phyloP scores from a whole-genome alignment of 2,888 invertebrate species.

The Pollenia labialis region DNA sequence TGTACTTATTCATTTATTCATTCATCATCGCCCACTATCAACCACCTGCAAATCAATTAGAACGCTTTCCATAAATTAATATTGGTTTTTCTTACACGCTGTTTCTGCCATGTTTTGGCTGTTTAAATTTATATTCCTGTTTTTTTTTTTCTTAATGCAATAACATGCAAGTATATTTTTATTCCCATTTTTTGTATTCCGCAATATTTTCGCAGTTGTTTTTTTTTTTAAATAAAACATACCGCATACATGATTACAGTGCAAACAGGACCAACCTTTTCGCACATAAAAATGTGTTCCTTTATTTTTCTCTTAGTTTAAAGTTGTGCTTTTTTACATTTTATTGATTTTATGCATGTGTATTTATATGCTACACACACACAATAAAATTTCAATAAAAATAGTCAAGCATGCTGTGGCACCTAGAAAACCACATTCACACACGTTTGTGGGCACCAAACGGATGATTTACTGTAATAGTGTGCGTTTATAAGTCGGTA shows the following conservation, averaged over 20 bases:
- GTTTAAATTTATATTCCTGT: not conserved
- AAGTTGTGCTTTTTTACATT: not conserved
- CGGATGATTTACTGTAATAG: not conserved
- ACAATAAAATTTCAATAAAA: conserved; percentile 5
- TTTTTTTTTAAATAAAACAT: conserved; percentile 30
- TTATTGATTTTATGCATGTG: not conserved
- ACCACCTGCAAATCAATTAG: not conserved
- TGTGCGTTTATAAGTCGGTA: too few species aligned
- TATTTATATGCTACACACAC: not conserved
- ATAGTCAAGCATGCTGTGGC: not conserved
- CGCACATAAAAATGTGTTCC: not conserved
- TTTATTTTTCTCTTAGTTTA: not conserved
- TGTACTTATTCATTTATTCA: too few species aligned
- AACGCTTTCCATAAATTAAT: conserved; percentile 1
- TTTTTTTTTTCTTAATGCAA: conserved; percentile 5
- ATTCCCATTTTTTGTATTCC: not conserved
- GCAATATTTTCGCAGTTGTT: not conserved
- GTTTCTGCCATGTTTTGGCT: not conserved
- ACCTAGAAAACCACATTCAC: not conserved
- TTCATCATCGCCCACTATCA: too few species aligned
- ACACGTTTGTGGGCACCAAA: not conserved
- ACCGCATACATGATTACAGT: not conserved
- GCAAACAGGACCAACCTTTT: not conserved
- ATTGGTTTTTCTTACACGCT: not conserved
- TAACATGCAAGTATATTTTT: conserved; percentile 9